A percentile compares a stretch with the other conserved stretches of the same genome.
phyloP scores from a whole-genome alignment of 2,888 invertebrate genomes.

The Helicoverpa assulta region DNA sequence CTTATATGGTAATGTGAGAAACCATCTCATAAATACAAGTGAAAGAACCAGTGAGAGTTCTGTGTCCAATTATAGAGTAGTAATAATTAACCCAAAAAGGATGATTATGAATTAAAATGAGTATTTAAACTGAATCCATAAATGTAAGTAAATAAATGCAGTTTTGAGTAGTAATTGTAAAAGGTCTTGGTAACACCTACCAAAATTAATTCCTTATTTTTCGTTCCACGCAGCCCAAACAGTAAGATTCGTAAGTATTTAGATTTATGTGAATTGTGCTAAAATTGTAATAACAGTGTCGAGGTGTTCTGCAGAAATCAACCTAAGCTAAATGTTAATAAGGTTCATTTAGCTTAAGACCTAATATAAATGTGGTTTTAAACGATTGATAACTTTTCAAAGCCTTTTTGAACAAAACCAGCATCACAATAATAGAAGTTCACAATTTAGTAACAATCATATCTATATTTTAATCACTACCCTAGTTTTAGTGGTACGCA shows the following conservation, averaged over 20 bases:
- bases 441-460: not conserved
- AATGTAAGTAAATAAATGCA: no score
- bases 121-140: no score
- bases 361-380: slow-evolving; percentile 39
- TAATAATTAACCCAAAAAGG: no score
- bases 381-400: slow-evolving; percentile 6
- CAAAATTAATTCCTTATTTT: slow-evolving; percentile 50
- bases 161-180: no score
- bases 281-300: slow-evolving; percentile 60
- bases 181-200: not conserved
- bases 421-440: not conserved
- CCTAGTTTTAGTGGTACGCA: not conserved
- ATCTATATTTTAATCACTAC: not conserved
- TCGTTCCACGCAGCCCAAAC: slow-evolving; percentile 76
- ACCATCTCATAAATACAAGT: no score
- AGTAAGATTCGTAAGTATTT: slow-evolving; percentile 71
- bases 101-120: no score
- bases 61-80: no score
- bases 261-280: slow-evolving; percentile 47
- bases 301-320: slow-evolving; percentile 31
- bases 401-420: not conserved
- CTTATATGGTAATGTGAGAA: no score
- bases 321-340: not conserved
- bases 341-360: slow-evolving; percentile 5
- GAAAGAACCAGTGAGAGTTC: no score